Conservation (phyloP, 2,888 invertebrate species). For the Chrysolina americana region DNA sequence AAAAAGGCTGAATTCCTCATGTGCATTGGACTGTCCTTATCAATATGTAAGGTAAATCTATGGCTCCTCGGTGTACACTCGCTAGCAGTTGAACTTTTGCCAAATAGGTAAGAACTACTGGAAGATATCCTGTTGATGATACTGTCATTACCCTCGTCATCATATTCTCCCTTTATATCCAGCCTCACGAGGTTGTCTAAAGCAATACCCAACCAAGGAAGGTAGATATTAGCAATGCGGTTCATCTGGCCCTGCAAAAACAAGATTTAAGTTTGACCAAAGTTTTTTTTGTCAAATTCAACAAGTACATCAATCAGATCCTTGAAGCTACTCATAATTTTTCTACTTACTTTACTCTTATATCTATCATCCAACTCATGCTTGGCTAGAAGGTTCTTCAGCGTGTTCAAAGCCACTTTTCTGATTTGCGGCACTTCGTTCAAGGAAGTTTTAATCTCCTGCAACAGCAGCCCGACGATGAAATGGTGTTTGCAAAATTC, state of each 20-base stretch:
- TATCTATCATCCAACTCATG: conserved; percentile 92
- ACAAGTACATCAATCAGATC: not conserved
- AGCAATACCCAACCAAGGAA: conserved; percentile 91
- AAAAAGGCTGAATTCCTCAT: conserved; percentile 83
- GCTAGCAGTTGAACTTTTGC: conserved; percentile 69
- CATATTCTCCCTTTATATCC: conserved; percentile 70
- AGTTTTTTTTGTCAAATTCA: not conserved
- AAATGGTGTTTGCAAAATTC: conserved; percentile 94
- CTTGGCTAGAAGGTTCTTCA: conserved; percentile 92
- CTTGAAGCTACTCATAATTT: not conserved
- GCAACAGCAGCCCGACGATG: conserved; percentile 87
- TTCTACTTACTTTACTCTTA: conserved; percentile 32
- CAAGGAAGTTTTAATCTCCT: conserved; percentile 89
- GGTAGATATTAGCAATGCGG: conserved; percentile 90
- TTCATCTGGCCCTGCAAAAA: conserved; percentile 77
- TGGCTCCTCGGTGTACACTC: conserved; percentile 75
- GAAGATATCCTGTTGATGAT: conserved; percentile 72
- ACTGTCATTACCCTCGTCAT: conserved; percentile 66
- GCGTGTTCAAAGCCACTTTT: conserved; percentile 82
- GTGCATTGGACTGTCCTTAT: conserved; percentile 82
- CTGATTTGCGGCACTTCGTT: conserved; percentile 89
- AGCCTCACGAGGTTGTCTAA: conserved; percentile 89
- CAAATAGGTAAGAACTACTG: conserved; percentile 74
- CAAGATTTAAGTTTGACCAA: conserved; percentile 77
- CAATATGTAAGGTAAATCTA: conserved; percentile 81